Evolutionary conservation across 2,113 vertebrate species (phyloP).

Genomic region (Vidua chalybeata): DNA sequence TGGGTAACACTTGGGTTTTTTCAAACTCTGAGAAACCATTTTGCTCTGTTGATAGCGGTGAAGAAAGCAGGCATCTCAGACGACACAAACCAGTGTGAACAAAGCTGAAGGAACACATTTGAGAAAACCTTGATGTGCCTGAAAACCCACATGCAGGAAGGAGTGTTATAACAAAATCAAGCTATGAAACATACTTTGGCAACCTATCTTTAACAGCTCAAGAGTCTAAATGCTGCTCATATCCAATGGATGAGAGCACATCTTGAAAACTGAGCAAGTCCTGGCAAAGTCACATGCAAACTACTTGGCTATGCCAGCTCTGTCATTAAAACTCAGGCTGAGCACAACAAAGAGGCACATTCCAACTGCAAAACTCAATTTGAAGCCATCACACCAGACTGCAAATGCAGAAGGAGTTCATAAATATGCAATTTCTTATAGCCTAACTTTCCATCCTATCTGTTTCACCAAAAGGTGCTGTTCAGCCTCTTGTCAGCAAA

Average conservation of each 20-base stretch:
- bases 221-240: constrained; percentile 16
- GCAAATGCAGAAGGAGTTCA: neutral
- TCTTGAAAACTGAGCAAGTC: constrained; percentile 25
- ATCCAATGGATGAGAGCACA: constrained; percentile 4
- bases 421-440: neutral
- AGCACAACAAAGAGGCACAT: neutral
- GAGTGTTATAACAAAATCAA: constrained; percentile 5
- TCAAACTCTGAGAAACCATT: neutral
- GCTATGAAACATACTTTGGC: constrained; percentile 23
- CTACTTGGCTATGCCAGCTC: neutral
- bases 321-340: neutral
- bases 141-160: neutral
- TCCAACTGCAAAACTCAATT: neutral
- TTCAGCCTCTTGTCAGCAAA: neutral
- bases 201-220: neutral
- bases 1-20: neutral
- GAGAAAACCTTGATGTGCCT: neutral
- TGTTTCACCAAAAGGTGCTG: neutral
- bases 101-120: neutral
- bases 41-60: neutral
- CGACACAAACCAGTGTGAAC: neutral
- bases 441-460: neutral
- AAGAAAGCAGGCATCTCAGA: neutral
- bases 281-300: constrained; percentile 8
- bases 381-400: neutral